Evolutionary conservation across 1,140 invertebrate genomes (phyloP).

Genomic region (fruit fly (Drosophila melanogaster)): Release_6_plus_ISO1_MT NC_004354.4:19845001-19845500

Average conservation of each 20-base stretch:
- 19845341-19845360: slow-evolving; percentile 27
- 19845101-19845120: neutral
- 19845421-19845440: neutral
- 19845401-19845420: slow-evolving; percentile 10
- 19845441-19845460: too few relatives aligned
- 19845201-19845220: neutral
- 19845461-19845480: too few relatives aligned
- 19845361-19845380: slow-evolving; percentile 68
- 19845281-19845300: neutral
- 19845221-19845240: slow-evolving; percentile 2
- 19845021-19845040: neutral
- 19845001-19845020: neutral
- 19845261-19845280: slow-evolving; percentile 1
- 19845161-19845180: too few relatives aligned
- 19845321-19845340: neutral
- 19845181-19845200: neutral
- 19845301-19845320: slow-evolving; percentile 2
- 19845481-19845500: neutral
- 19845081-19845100: neutral
- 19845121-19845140: too few relatives aligned
- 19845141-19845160: too few relatives aligned
- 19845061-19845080: neutral
- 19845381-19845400: slow-evolving; percentile 78
- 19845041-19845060: neutral
- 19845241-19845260: slow-evolving; percentile 1